Evolutionary conservation across 35 echinoderm and acorn worm genomes (phyloP), one percentile per base, ranked within the genome.

Genomic region (Chiridota heheva): DNA sequence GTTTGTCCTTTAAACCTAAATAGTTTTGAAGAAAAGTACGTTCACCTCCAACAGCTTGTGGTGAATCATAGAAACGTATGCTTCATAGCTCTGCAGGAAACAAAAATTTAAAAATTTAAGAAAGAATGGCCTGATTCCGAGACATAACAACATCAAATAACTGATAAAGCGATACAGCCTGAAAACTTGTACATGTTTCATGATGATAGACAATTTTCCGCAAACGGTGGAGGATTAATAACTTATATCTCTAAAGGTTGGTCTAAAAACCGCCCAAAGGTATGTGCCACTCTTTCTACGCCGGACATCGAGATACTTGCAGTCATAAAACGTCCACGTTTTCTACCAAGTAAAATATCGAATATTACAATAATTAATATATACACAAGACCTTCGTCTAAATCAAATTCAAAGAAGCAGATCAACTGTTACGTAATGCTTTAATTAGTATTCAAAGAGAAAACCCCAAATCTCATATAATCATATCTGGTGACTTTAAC

Each of bases 401-500:
- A 42, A 17, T 71, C 15, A 71, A 42, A 17, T 71, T 71, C 37
- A 28, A 0, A 71, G 30, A 16, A 40, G 34, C 67, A 18, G 67
- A 44, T 40, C 42, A 73, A 73, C 31, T 44, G 17, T 16, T 73
- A 73, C 69, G 43, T 20, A 73, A 73, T 32, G 69, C 47, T 12
- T 20, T 44, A 47, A 44, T 42, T 24, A 73, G 32, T 29, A 44
- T 73, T 26, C 69, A 73, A 40, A 40, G 67, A 71, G 67, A 71
- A 28, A 53, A 53, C 48, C 48, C 48, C 10, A 53, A n/a, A n/a
- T n/a, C n/a, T n/a, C n/a, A n/a, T n/a, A n/a, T n/a, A n/a, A n/a
- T n/a, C n/a, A 22, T 71, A 71, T 29, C 42, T 71, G 67, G 67
- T 16, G 67, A 44, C 67, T 71, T 71, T 13, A 71, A 71, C 67